Evolutionary conservation across 1,140 invertebrate genomes (phyloP).

Genomic region (Pseudachorutes palmiensis): DNA sequence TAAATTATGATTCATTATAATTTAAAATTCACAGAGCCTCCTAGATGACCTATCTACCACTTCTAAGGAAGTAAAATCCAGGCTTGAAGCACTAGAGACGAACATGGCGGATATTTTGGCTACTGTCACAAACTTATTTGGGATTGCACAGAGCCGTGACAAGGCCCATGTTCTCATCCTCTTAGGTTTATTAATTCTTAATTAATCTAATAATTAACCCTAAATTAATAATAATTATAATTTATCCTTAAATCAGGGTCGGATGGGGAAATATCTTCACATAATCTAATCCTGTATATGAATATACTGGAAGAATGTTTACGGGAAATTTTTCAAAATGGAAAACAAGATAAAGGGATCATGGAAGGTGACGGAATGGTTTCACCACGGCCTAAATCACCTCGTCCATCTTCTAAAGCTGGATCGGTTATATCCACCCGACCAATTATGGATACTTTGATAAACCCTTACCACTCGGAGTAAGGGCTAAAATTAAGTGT

Average conservation of each 20-base stretch:
- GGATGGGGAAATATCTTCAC: slow-evolving; percentile 24
- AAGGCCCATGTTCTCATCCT: slow-evolving; percentile 28
- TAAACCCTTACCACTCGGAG: not conserved
- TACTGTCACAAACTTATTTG: slow-evolving; percentile 29
- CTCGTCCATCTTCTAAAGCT: not conserved
- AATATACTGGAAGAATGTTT: slow-evolving; percentile 34
- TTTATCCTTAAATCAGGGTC: slow-evolving; percentile 16
- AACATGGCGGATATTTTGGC: slow-evolving; percentile 28
- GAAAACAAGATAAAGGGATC: not conserved
- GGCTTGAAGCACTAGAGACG: slow-evolving; percentile 15
- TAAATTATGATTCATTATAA: slow-evolving; percentile 8
- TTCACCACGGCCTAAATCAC: not conserved
- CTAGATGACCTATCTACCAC: not conserved
- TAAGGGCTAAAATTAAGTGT: not conserved
- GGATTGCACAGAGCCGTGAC: slow-evolving; percentile 27
- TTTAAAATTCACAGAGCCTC: not conserved
- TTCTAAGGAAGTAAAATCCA: slow-evolving; percentile 11
- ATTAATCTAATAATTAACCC: not conserved
- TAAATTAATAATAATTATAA: slow-evolving; percentile 6
- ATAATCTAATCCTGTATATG: slow-evolving; percentile 31
- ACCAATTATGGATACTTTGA: not conserved
- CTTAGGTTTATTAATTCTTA: slow-evolving; percentile 16
- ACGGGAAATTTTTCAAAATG: slow-evolving; percentile 21
- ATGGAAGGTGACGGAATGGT: not conserved
- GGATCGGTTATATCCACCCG: not conserved